phyloP scores from a whole-genome alignment of 2,888 invertebrate species.

The Zootermopsis nevadensis region DNA sequence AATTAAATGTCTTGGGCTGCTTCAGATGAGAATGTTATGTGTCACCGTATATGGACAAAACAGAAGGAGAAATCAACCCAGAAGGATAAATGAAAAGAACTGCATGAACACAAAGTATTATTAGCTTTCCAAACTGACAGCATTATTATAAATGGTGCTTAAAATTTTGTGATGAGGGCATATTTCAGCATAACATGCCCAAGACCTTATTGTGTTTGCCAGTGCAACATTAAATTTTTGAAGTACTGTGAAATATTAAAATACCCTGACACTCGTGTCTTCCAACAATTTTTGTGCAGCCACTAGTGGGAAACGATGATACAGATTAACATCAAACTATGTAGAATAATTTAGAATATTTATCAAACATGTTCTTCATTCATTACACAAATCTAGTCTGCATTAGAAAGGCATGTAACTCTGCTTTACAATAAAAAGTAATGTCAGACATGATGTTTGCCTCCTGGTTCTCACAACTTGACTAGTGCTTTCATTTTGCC shows the following conservation, averaged over 20 bases:
- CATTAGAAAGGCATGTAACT: background rate
- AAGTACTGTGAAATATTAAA: slow-evolving; percentile 30
- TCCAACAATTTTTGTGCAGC: background rate
- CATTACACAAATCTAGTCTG: background rate
- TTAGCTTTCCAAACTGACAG: background rate
- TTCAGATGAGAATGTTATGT: background rate
- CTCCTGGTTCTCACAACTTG: slow-evolving; percentile 8
- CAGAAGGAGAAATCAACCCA: background rate
- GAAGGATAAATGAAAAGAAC: background rate
- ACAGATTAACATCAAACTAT: background rate
- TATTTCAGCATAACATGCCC: too few relatives aligned
- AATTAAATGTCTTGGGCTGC: too few relatives aligned
- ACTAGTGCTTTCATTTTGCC: background rate
- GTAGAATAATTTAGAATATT: slow-evolving; percentile 7
- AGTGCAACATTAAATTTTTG: background rate
- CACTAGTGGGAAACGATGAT: background rate
- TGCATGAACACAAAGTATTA: too few relatives aligned
- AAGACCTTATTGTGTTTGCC: too few relatives aligned
- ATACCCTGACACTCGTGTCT: slow-evolving; percentile 18
- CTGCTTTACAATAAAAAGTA: slow-evolving; percentile 34
- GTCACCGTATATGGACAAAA: background rate
- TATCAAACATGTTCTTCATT: background rate
- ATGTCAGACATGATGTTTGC: background rate
- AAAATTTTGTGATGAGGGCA: background rate
- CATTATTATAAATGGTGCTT: background rate